These are phyloP conservation scores for Gila orcuttii DNA, from an alignment of 2,113 vertebrate species.

Conservation along the genomic window DNA sequence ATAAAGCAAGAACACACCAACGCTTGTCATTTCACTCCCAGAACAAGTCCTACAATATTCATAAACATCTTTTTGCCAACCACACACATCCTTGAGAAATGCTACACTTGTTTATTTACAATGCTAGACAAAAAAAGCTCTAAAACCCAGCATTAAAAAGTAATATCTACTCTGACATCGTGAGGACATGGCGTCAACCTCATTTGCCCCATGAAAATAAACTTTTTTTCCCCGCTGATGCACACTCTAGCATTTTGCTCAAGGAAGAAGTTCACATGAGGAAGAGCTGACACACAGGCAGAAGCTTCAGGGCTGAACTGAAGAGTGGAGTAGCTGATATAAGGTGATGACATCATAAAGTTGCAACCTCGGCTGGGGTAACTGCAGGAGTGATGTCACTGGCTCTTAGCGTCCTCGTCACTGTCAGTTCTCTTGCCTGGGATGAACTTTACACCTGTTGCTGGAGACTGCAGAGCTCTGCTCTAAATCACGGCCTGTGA, in stretches of 20 bases:
- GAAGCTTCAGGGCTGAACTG: not conserved
- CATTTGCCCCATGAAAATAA: not conserved
- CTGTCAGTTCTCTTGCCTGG: not conserved
- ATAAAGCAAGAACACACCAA: not conserved
- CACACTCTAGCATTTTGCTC: not conserved
- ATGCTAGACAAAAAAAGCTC: constrained; percentile 16
- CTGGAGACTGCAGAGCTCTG: not conserved
- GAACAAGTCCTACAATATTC: constrained; percentile 13
- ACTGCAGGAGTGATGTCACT: constrained; percentile 1
- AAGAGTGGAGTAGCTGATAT: not conserved
- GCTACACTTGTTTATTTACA: constrained; percentile 37
- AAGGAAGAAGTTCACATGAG: not conserved
- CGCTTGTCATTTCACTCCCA: constrained; percentile 13
- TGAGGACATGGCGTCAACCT: not conserved
- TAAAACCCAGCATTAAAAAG: constrained; percentile 40
- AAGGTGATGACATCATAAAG: constrained; percentile 24
- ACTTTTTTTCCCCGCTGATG: not conserved
- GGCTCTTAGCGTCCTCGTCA: not conserved
- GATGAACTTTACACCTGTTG: constrained; percentile 21
- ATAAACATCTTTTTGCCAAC: constrained; percentile 35
- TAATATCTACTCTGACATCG: constrained; percentile 15
- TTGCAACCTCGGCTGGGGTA: not conserved
- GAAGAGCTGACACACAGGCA: not conserved
- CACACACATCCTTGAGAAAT: not conserved
- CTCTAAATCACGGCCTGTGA: not conserved